Evolutionary conservation across 2,113 vertebrate genomes (phyloP).

Genomic region (Podarcis muralis): DNA sequence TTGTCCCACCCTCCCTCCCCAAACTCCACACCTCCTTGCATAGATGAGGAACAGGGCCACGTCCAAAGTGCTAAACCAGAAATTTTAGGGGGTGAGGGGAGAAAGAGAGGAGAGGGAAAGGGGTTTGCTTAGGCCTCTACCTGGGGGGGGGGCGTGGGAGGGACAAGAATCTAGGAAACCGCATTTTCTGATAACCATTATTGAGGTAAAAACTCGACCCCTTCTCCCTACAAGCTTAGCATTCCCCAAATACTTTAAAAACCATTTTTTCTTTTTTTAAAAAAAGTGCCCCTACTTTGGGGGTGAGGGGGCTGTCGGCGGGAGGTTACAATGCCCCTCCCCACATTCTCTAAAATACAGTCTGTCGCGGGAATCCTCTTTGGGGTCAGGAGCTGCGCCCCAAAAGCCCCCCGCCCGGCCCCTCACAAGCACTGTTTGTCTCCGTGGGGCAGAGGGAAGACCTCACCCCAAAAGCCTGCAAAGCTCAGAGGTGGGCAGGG

Average conservation of each 20-base stretch:
- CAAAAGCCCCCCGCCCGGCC: background rate
- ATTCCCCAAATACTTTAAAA: background rate
- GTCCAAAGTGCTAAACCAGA: conserved; percentile 30
- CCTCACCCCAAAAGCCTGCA: background rate
- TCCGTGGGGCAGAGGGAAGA: too few relatives aligned
- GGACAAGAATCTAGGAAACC: background rate
- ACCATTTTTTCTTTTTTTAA: background rate
- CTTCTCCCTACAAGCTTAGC: too few relatives aligned
- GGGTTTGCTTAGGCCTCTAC: background rate
- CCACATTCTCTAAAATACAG: background rate
- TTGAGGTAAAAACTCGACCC: background rate
- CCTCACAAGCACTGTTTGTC: background rate
- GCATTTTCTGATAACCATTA: background rate
- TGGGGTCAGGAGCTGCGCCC: background rate
- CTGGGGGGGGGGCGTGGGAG: background rate
- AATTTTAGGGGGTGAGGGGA: background rate
- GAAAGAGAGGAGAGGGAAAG: background rate
- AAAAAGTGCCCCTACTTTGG: background rate
- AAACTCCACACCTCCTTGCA: background rate
- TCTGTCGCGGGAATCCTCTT: too few relatives aligned
- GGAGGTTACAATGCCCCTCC: background rate
- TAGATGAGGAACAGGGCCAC: conserved; percentile 5
- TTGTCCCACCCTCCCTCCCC: background rate
- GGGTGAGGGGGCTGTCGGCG: background rate
- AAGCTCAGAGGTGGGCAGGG: background rate